These are phyloP conservation scores for Drosophila buzzatii DNA, from an alignment of 2,888 invertebrate genomes.

Conservation along the genomic window DNA sequence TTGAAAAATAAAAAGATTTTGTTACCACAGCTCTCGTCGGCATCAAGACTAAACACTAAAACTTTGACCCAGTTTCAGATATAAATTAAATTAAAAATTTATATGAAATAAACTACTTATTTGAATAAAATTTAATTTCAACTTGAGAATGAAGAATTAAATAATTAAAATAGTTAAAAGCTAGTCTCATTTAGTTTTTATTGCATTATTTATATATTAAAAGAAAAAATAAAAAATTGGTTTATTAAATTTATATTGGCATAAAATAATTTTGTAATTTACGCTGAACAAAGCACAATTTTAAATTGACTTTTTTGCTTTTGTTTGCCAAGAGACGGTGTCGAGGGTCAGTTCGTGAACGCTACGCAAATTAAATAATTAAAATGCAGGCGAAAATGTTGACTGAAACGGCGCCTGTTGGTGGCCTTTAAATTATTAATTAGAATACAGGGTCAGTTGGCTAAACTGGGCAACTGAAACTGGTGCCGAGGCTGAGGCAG, in stretches of 20 bases:
- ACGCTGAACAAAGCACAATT: conserved; percentile 22
- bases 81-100: no score
- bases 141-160: not conserved
- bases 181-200: not conserved
- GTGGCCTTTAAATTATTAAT: conserved; percentile 70
- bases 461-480: not conserved
- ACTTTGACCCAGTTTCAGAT: no score
- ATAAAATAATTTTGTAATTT: not conserved
- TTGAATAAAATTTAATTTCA: not conserved
- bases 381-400: conserved; percentile 49
- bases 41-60: no score
- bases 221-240: no score
- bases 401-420: conserved; percentile 44
- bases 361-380: conserved; percentile 65
- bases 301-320: conserved; percentile 58
- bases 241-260: not conserved
- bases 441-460: conserved; percentile 51
- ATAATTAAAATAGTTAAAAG: not conserved
- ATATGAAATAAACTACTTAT: not conserved
- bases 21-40: no score
- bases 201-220: not conserved
- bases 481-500: not conserved
- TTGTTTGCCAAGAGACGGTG: conserved; percentile 24
- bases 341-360: conserved; percentile 41
- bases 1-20: no score